Base-by-base conservation (phyloP, 2,113 vertebrate genomes). In the Marcusenius ussheri region DNA sequence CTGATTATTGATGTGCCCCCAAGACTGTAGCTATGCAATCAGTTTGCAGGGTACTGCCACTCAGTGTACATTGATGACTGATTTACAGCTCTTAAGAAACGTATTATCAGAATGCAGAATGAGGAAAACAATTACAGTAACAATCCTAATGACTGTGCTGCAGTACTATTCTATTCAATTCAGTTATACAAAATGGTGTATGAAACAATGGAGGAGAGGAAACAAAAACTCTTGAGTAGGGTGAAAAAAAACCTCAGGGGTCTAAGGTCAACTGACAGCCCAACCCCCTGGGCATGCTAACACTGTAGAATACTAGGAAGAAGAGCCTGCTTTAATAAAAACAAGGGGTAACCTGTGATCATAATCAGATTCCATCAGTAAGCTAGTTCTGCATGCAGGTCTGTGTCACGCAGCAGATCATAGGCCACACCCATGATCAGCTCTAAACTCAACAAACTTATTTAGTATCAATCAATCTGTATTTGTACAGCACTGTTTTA, bases 41-140 rank as follows among this genome's bases (percentile, higher is more conserved):
- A 4, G 62, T 70, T 70, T 70, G 62, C 27, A 70, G 8, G n/a
- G 62, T 13, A 31, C 27, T 70, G 10, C 62, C 62, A 31, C 62
- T 70, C 62, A 70, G n/a, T 27, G 27, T 13, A 13, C 9, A 31
- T 70, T 27, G 10, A 31, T 70, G n/a, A 31, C 24, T 66, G 9
- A 70, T 70, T 27, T 70, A 27, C 10, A 70, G 62, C n/a, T 27
- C 62, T 70, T 70, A 70, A 62, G 21, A 62, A 31, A 62, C 24
- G 53, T 21, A 89, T 91, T 89, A 74, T 87, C 35, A 49, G 58
- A 11, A 87, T 89, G 86, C 92, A 92, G 93, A 95, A 93, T 91
- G 94, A 94, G 94, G 94, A 93, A 94, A 93, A 92, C 92, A 92
- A 93, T 94, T 94, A n/a, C n/a, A n/a, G n/a, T n/a, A 95, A 92